Base-by-base conservation (phyloP, 2,888 invertebrate species). In the Calliphora vomitoria region DNA sequence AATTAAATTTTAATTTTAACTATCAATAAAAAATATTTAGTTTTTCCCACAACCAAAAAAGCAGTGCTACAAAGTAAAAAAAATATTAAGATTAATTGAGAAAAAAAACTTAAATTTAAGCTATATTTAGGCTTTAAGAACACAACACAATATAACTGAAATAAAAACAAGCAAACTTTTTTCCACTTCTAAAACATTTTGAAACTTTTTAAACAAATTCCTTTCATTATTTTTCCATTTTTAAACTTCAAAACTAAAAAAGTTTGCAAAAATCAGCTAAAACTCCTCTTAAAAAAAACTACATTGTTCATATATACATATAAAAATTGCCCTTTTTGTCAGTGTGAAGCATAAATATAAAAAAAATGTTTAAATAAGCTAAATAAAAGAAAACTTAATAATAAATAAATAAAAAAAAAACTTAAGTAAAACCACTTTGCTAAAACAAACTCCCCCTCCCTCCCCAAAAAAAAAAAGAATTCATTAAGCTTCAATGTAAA, bases 241-340 rank as follows among this genome's bases (percentile, higher is more conserved):
- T 44, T 35, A 0, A 35, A 35, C 35, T 5, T 6, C 6, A 0
- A 35, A 35, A 68, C 15, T 78, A 47, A 4, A 35, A 84, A 71
- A 68, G 79, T 87, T 87, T 87, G 84, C 71, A 47, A 25, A 18
- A 78, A 58, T 44, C n/a, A 50, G 55, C 50, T 64, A 86, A 66
- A 87, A 50, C 75, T 83, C 79, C 80, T 72, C 68, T 76, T 84
- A 75, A 80, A 81, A 78, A 47, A 81, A 80, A 44, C 31, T 68
- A 66, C 81, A 87, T 87, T 87, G 85, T 87, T 87, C 87, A 87
- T 87, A 87, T 85, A 87, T 81, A 87, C 81, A 87, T 87, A 87
- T 72, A 78, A 78, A 80, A 87, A 87, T 76, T 85, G 82, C 85
- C 87, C 82, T 87, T 82, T 87, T 87, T 87, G 87, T 87, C 87